Percentiles rank a stretch among this genome's conserved stretches.
Evolutionary conservation across 1,140 invertebrate genomes (phyloP).

Genomic region (Ceratina calcarata): DNA sequence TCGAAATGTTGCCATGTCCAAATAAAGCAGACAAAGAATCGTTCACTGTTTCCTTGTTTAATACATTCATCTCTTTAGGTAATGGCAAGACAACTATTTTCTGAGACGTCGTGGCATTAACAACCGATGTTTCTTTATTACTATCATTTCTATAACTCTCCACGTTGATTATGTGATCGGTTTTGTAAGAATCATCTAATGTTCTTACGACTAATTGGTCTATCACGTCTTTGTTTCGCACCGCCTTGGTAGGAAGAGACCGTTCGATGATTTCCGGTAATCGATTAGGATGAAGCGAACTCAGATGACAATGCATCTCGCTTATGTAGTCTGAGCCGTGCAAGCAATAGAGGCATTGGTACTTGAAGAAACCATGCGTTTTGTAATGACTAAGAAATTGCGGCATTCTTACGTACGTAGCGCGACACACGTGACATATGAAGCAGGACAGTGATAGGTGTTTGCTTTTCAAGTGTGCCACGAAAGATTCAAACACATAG

Average conservation of each 20-base stretch:
- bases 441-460: conserved; percentile 62
- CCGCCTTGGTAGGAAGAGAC: conserved; percentile 67
- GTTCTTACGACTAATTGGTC: conserved; percentile 71
- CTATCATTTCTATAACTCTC: background rate
- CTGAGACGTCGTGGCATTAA: background rate
- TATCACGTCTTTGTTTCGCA: conserved; percentile 65
- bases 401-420: conserved; percentile 49
- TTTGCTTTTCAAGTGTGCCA: conserved; percentile 72
- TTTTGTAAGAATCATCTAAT: conserved; percentile 52
- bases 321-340: conserved; percentile 74
- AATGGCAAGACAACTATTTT: background rate
- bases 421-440: conserved; percentile 73
- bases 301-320: conserved; percentile 79
- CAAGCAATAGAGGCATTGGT: conserved; percentile 81
- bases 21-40: background rate
- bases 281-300: conserved; percentile 77
- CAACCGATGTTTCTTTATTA: background rate
- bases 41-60: conserved; percentile 13
- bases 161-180: background rate
- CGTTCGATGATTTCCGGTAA: conserved; percentile 76
- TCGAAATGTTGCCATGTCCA: background rate
- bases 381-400: conserved; percentile 77
- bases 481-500: conserved; percentile 74
- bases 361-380: conserved; percentile 77
- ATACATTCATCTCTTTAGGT: background rate